Evolutionary conservation across 2,888 invertebrate species (phyloP), one percentile per base, ranked within the genome.

Genomic region (Ormyrus rosae): DNA sequence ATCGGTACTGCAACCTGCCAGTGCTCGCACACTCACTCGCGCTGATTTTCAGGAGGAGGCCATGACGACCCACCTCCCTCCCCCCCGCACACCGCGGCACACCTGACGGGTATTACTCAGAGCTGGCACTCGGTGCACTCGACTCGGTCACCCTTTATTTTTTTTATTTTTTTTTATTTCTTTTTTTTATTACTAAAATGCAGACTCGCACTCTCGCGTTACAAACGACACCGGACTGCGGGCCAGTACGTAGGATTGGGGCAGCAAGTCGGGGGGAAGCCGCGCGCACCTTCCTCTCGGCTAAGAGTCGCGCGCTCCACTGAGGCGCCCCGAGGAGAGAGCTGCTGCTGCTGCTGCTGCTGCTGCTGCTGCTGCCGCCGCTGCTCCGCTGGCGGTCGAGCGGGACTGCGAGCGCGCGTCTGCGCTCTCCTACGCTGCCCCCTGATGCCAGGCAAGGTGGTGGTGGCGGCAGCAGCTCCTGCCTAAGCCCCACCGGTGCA

Each of bases 261-360:
- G 34, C 34, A 34, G 34, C 4, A 34, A 4, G 34, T 19, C 19
- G 34, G 4, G 34, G 34, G 34, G 34, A 34, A 34, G 34, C 34
- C 34, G 34, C 34, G 34, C 34, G 34, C 34, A 34, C 34, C 34
- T 34, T 34, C 34, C 85, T 86, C 83, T 84, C 87, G 85, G 85
- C 84, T 85, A 85, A 84, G 84, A 86, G 87, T 86, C 87, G 87
- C 87, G 87, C 87, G 87, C 86, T 87, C 85, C 86, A 87, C 87
- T 87, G 87, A 69, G 55, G 19, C 34, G 34, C 3, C 34, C 34
- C 34, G 34, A 34, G 34, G 3, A 34, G 34, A 34, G 34, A 34
- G 34, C 13, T 13, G 13, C 13, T 13, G 19, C 19, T 19, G 19
- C 19, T 19, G 19, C 19, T 19, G 19, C 19, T 19, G 19, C 19